A percentile compares a stretch with the other conserved stretches of the same genome.
These are phyloP conservation scores for Nothocercus julius DNA, from an alignment of 2,113 vertebrate genomes.

Conservation along the genomic window DNA sequence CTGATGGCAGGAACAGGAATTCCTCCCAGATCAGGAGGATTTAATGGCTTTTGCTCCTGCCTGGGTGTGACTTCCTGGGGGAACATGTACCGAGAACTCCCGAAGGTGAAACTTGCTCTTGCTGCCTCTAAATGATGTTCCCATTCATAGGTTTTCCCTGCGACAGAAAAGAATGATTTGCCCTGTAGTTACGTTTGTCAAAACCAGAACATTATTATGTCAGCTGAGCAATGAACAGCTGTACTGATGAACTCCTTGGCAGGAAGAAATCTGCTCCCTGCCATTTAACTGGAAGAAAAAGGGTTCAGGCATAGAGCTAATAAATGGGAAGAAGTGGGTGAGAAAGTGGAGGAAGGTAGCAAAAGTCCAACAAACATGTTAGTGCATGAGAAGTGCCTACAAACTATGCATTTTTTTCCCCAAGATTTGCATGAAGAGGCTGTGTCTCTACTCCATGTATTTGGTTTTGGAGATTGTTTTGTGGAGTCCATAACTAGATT, in stretches of 20 bases:
- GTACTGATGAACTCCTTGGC: slow-evolving; percentile 53
- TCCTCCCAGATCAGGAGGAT: slow-evolving; percentile 7
- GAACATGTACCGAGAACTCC: slow-evolving; percentile 22
- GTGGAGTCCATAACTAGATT: not conserved
- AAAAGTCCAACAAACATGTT: not conserved
- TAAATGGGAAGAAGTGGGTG: not conserved
- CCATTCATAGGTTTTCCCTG: slow-evolving; percentile 45
- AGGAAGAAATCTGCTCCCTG: slow-evolving; percentile 41
- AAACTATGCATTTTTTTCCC: not conserved
- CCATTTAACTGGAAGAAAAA: slow-evolving; percentile 32
- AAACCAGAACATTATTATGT: slow-evolving; percentile 46
- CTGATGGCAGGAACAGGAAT: not conserved
- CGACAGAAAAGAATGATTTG: slow-evolving; percentile 52
- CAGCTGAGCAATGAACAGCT: slow-evolving; percentile 50
- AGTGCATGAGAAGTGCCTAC: not conserved
- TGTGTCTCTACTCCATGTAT: not conserved
- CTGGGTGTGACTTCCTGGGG: slow-evolving; percentile 34
- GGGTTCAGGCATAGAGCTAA: not conserved
- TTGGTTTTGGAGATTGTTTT: not conserved
- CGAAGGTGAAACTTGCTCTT: slow-evolving; percentile 50
- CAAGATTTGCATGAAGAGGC: not conserved
- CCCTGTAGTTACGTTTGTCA: slow-evolving; percentile 62
- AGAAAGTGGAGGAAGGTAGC: slow-evolving; percentile 19
- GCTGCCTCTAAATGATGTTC: slow-evolving; percentile 50
- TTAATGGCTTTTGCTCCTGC: slow-evolving; percentile 14